These are phyloP conservation scores for Parauchenoglanis ngamensis DNA, from an alignment of 2,797 vertebrate genomes.

Conservation along the genomic window DNA sequence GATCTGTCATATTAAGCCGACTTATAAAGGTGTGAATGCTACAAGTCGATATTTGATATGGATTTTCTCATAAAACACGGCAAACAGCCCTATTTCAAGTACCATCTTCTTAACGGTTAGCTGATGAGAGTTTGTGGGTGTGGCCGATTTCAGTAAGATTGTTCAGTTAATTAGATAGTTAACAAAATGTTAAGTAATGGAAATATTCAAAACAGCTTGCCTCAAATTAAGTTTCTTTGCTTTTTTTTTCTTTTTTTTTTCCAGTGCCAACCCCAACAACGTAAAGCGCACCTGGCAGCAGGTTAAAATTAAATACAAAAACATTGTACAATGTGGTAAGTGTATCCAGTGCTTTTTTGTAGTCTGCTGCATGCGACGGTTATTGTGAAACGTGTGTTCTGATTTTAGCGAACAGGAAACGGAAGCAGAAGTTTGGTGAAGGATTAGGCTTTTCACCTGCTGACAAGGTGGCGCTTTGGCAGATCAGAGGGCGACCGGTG, in stretches of 20 bases:
- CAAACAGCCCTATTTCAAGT: background rate
- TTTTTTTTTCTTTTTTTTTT: background rate
- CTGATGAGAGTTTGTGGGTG: background rate
- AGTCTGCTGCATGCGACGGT: background rate
- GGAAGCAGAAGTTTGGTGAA: conserved; percentile 33
- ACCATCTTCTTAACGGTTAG: background rate
- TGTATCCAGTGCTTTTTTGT: conserved; percentile 5
- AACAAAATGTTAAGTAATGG: background rate
- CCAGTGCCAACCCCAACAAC: conserved; percentile 47
- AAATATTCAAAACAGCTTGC: background rate
- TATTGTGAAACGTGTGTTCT: background rate
- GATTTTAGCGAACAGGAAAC: conserved; percentile 41
- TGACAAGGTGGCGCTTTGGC: conserved; percentile 38
- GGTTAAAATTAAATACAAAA: conserved; percentile 58
- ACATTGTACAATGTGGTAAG: conserved; percentile 57
- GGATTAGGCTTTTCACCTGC: conserved; percentile 19
- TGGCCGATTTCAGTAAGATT: background rate
- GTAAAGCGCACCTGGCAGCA: conserved; percentile 55
- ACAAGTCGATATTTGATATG: background rate
- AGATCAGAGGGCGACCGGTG: conserved; percentile 36
- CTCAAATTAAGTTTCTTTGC: background rate
- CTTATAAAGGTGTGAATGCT: background rate
- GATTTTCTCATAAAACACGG: background rate
- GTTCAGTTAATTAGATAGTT: background rate
- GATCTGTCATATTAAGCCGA: background rate